Conservation (phyloP, 2,797 vertebrate genomes). For the Monodelphis domestica region DNA sequence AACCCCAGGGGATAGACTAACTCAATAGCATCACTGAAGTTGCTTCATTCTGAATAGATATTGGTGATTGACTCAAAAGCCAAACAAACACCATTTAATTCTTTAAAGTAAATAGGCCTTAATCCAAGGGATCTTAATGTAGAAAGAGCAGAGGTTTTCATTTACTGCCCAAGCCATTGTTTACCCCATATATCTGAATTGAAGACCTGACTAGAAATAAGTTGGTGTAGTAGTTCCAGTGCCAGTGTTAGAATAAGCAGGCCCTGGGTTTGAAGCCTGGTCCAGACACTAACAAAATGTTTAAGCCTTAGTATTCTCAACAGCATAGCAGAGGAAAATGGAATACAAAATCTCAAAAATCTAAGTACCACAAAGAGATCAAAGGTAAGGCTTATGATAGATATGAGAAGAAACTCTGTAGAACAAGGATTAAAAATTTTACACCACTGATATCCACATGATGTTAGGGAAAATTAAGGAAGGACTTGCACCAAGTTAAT, state of each 20-base stretch:
- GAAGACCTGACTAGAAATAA: not conserved
- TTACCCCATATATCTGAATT: not conserved
- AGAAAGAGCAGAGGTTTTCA: not conserved
- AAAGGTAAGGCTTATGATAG: not conserved
- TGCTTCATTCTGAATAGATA: slow-evolving; percentile 1
- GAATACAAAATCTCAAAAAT: not conserved
- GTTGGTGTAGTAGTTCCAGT: not conserved
- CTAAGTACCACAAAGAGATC: not conserved
- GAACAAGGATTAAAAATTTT: not conserved
- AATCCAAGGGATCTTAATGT: not conserved
- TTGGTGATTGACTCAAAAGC: not conserved
- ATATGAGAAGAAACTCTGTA: not conserved
- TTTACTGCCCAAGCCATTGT: too few relatives aligned
- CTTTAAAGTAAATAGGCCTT: not conserved
- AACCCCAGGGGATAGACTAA: not conserved
- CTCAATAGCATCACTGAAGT: not conserved
- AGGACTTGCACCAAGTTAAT: not conserved
- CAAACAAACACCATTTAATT: not conserved
- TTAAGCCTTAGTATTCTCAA: not conserved
- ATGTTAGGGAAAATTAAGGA: not conserved
- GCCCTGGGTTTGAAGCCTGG: not conserved
- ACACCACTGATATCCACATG: not conserved
- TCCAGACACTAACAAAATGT: not conserved
- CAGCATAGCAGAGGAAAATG: not conserved
- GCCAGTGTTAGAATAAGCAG: not conserved